Conservation (phyloP, 2,113 vertebrate species). For the Amblyornis subalaris region DNA sequence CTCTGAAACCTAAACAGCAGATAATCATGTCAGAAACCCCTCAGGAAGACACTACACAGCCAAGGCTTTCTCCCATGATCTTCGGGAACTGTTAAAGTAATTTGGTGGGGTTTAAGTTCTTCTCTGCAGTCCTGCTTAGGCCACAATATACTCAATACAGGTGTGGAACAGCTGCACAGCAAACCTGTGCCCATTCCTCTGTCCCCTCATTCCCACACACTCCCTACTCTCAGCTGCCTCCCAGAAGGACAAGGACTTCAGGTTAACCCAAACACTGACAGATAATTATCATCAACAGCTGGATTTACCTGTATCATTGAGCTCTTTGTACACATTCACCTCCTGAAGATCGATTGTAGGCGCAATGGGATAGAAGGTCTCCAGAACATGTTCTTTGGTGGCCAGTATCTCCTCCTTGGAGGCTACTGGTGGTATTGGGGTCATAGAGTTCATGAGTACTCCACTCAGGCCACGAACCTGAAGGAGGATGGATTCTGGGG, state of each 20-base stretch:
- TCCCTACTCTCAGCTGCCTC: background rate
- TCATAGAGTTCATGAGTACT: conserved; percentile 72
- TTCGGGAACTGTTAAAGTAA: background rate
- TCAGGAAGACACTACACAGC: background rate
- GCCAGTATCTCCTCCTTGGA: conserved; percentile 77
- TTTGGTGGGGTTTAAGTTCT: background rate
- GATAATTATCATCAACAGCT: accelerated
- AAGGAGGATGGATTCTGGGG: conserved; percentile 81
- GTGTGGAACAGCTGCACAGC: background rate
- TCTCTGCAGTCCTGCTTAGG: background rate
- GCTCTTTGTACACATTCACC: conserved; percentile 74
- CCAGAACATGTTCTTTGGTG: conserved; percentile 74
- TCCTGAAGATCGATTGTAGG: conserved; percentile 89
- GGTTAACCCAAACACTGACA: background rate
- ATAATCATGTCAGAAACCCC: background rate
- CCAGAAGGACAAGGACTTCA: background rate
- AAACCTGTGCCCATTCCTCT: background rate
- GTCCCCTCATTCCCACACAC: background rate
- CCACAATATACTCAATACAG: accelerated
- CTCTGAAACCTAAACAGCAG: conserved; percentile 75
- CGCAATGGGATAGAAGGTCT: conserved; percentile 86
- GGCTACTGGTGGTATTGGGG: conserved; percentile 77
- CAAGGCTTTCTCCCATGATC: background rate
- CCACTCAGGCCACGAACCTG: conserved; percentile 83
- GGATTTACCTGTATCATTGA: conserved; percentile 73